phyloP scores from a whole-genome alignment of 2,113 vertebrate species.

The Campylorhamphus procurvoides region DNA sequence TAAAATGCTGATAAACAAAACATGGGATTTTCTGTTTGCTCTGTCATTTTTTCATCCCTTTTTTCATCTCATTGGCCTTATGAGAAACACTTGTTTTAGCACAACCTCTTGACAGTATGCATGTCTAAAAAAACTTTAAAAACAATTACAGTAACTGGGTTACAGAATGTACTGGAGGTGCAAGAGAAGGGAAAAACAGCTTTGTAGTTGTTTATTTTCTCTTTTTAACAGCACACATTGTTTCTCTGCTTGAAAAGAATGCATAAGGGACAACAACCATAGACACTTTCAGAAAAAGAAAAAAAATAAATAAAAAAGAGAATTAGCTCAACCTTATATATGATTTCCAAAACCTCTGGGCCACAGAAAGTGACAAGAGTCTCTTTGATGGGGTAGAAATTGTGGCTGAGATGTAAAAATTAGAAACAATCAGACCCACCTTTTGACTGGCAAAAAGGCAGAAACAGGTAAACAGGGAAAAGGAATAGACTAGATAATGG shows the following conservation, averaged over 20 bases:
- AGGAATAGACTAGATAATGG: not conserved
- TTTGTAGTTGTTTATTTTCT: not conserved
- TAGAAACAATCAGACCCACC: not conserved
- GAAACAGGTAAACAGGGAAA: not conserved
- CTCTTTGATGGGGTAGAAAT: not conserved
- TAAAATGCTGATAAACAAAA: not conserved
- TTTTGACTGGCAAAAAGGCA: not conserved
- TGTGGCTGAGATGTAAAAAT: not conserved
- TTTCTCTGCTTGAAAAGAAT: not conserved
- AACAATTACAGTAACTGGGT: conserved; percentile 9
- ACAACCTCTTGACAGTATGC: not conserved
- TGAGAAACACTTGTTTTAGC: not conserved
- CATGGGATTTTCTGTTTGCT: conserved; percentile 13
- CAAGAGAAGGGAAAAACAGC: not conserved
- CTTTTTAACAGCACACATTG: not conserved
- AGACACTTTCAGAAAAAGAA: not conserved
- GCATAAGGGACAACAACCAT: not conserved
- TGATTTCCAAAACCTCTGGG: not conserved
- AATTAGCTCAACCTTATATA: not conserved
- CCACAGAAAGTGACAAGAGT: not conserved
- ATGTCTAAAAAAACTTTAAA: not conserved
- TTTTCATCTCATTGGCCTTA: not conserved
- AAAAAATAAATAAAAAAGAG: not conserved
- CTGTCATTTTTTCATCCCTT: not conserved
- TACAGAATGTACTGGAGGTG: not conserved